phyloP scores from a whole-genome alignment of 2,888 invertebrate species.

The Melinaea marsaeus region DNA sequence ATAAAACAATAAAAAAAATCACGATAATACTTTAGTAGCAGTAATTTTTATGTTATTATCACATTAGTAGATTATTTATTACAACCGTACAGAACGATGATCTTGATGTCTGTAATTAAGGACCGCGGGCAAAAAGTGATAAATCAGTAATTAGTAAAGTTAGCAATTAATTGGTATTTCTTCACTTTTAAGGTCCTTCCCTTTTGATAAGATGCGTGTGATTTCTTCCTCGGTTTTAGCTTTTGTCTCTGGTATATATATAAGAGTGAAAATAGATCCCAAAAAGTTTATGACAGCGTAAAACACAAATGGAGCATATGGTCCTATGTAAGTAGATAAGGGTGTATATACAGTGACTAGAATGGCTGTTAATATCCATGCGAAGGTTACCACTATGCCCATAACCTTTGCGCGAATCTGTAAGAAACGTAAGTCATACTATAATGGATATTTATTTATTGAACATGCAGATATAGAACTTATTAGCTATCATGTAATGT shows the following conservation, averaged over 20 bases:
- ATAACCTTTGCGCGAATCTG: conserved; percentile 52
- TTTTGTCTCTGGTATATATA: conserved; percentile 62
- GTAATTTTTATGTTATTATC: no score
- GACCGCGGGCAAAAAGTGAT: no score
- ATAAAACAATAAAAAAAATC: no score
- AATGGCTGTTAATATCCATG: conserved; percentile 42
- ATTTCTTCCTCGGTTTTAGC: conserved; percentile 55
- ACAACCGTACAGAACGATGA: no score
- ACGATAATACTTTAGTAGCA: no score
- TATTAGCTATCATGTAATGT: not conserved
- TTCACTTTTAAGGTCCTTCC: not conserved
- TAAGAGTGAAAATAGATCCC: conserved; percentile 45
- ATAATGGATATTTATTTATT: not conserved
- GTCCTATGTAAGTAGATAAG: conserved; percentile 43
- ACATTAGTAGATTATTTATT: no score
- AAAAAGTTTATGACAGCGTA: conserved; percentile 50
- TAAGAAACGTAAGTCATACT: conserved; percentile 23
- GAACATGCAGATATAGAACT: not conserved
- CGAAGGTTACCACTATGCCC: conserved; percentile 41
- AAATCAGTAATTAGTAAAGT: no score
- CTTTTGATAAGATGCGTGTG: not conserved
- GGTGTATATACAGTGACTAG: conserved; percentile 39
- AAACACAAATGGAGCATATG: conserved; percentile 49
- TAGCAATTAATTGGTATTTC: not conserved
- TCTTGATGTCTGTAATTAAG: no score